Base-by-base conservation (phyloP, 2,888 invertebrate species). In the Tipula unca region DNA sequence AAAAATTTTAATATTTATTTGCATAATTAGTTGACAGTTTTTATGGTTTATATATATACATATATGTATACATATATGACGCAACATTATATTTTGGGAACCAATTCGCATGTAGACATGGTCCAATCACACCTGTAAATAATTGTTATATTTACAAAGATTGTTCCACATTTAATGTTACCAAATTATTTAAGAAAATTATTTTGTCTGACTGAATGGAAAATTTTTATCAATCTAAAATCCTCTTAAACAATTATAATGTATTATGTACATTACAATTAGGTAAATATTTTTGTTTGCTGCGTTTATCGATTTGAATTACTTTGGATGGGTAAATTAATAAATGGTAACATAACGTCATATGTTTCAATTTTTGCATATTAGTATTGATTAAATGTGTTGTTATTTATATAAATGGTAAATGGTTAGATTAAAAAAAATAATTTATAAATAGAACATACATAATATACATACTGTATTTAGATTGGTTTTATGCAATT, bases 251-350 rank as follows among this genome's bases (percentile, higher is more conserved):
- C 25, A 69, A 1, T 20, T 25, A 48, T 69, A 13, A 36, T 48
- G 48, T 17, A 17, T 17, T 69, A 69, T 69, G 69, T 69, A 69
- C 69, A 25, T 25, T 69, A 69, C 69, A 25, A 69, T 69, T 69
- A 69, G 69, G 69, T 69, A 69, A 69, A 69, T 69, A 69, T 69
- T 69, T 69, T 69, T 69, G 69, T 69, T 69, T 69, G 69, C 69
- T 25, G 4, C 1, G 1, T 20, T 20, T 69, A 69, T 69, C 69
- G 69, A 69, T 69, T 25, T 25, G 69, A 10, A 69, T 6, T 69
- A 69, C 69, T 25, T 69, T 25, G 25, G 69, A 48, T 48, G 48
- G 48, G 69, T 69, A 25, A 69, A 69, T 69, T 69, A 69, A 69
- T 69, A 69, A 69, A 69, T 69, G 25, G 69, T 10, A 69, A 69